phyloP scores from a whole-genome alignment of 2,888 invertebrate species.

The Neoaliturus tenellus region DNA sequence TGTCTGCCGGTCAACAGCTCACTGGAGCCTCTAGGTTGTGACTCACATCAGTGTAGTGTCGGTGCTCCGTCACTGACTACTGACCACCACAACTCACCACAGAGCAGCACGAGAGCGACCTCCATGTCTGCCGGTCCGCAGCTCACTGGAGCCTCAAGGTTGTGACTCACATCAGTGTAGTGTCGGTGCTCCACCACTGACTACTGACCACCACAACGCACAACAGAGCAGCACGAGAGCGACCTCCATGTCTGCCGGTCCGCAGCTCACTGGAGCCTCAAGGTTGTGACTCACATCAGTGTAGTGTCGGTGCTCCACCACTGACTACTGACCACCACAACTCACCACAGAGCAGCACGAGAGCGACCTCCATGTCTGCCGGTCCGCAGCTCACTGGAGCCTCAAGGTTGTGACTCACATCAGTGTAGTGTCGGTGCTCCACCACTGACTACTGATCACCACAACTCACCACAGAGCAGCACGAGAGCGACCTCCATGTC shows the following conservation, averaged over 20 bases:
- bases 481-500: neutral
- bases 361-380: neutral
- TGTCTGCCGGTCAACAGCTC: too few species aligned
- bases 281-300: too few species aligned
- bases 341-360: neutral
- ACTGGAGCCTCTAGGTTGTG: too few species aligned
- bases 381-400: neutral
- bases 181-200: neutral
- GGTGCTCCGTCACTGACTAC: too few species aligned
- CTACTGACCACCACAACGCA: too few species aligned
- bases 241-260: too few species aligned
- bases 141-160: neutral
- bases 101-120: neutral
- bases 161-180: neutral
- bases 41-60: too few species aligned
- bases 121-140: neutral
- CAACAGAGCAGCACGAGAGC: too few species aligned
- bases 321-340: neutral
- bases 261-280: too few species aligned
- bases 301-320: too few species aligned
- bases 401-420: neutral
- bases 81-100: too few species aligned
- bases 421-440: neutral
- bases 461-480: neutral
- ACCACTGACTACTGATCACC: neutral